Evolutionary conservation across 2,113 vertebrate genomes (phyloP).

Genomic region (Indicator maculatus): DNA sequence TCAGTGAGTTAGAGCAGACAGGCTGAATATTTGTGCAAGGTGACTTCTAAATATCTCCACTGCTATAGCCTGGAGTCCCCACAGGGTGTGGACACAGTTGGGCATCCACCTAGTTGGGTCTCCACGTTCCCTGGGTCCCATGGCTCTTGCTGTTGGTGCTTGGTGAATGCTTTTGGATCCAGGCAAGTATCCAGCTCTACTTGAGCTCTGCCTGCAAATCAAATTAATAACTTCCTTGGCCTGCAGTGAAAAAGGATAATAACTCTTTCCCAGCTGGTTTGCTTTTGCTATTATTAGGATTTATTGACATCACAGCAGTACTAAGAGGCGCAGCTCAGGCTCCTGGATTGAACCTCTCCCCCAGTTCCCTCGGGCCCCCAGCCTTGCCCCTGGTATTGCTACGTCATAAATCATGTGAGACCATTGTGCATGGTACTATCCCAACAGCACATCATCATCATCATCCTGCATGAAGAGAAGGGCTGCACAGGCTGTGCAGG

Average conservation of each 20-base stretch:
- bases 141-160: not conserved
- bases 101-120: not conserved
- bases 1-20: not conserved
- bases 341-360: not conserved
- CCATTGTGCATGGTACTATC: not conserved
- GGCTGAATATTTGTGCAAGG: not conserved
- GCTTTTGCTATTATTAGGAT: constrained; percentile 3
- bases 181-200: not conserved
- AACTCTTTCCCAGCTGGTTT: not conserved
- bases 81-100: not conserved
- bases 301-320: not conserved
- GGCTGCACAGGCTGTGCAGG: not conserved
- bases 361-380: fast-evolving
- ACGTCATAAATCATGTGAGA: not conserved
- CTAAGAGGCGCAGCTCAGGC: not conserved
- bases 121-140: not conserved
- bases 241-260: not conserved
- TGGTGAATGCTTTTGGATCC: not conserved
- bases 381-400: not conserved
- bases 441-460: not conserved
- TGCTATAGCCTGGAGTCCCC: not conserved
- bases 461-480: not conserved
- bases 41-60: not conserved
- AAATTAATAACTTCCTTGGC: constrained; percentile 9
- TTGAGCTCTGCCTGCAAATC: not conserved